phyloP scores from a whole-genome alignment of 2,888 invertebrate species.

The Aphelenchoides bicaudatus region DNA sequence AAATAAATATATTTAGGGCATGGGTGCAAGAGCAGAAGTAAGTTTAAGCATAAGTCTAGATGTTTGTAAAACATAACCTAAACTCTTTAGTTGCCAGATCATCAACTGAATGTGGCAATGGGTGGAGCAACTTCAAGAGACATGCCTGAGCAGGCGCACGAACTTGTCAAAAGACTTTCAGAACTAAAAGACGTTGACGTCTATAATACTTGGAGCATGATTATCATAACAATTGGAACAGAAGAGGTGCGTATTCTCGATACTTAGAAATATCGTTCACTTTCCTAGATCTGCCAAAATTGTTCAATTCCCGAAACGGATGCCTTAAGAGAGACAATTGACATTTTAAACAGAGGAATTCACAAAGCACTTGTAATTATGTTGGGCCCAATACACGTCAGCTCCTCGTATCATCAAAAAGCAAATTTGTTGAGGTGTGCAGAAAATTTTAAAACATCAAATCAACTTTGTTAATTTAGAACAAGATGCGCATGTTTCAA shows the following conservation, averaged over 20 bases:
- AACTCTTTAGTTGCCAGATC: constrained; percentile 51
- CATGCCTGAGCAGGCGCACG: constrained; percentile 48
- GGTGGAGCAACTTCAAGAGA: constrained; percentile 43
- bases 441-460: neutral
- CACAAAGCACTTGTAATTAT: constrained; percentile 54
- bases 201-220: constrained; percentile 55
- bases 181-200: constrained; percentile 42
- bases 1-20: neutral
- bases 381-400: constrained; percentile 56
- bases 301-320: constrained; percentile 45
- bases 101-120: constrained; percentile 54
- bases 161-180: constrained; percentile 44
- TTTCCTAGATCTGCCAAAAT: constrained; percentile 39
- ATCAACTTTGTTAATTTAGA: too few relatives aligned
- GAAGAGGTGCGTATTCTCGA: constrained; percentile 43
- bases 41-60: constrained; percentile 42
- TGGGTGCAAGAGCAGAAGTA: neutral
- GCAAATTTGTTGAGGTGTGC: constrained; percentile 48
- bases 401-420: constrained; percentile 42
- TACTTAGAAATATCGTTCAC: constrained; percentile 3
- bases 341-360: constrained; percentile 45
- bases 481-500: constrained; percentile 46
- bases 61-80: too few relatives aligned
- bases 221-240: constrained; percentile 57
- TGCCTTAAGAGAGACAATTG: constrained; percentile 44